Percentiles rank a stretch among this genome's conserved stretches.
phyloP scores from a whole-genome alignment of 2,888 invertebrate genomes.

The Rotaria macrura region DNA sequence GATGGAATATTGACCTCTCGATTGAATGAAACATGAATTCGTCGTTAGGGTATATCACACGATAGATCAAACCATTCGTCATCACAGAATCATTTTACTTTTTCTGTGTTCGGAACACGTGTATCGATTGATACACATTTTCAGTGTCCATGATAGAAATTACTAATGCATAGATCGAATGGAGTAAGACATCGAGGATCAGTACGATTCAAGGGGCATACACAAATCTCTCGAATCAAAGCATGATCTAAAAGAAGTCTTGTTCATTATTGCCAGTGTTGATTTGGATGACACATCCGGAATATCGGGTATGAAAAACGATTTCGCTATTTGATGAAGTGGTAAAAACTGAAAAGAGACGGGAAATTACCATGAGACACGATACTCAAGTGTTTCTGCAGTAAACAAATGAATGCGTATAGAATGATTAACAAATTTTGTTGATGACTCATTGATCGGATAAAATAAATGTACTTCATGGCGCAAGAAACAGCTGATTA shows the following conservation, averaged over 20 bases:
- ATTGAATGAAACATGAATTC: neutral
- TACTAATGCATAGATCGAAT: neutral
- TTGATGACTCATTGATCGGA: neutral
- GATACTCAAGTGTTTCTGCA: neutral
- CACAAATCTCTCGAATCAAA: neutral
- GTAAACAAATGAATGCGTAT: neutral
- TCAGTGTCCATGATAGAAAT: neutral
- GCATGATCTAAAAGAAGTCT: neutral
- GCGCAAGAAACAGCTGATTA: neutral
- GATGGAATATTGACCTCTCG: neutral
- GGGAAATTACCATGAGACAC: neutral
- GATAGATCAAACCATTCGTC: neutral
- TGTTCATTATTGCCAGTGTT: no score
- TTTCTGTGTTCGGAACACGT: neutral
- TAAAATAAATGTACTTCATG: neutral
- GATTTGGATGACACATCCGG: neutral
- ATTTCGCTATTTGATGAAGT: neutral
- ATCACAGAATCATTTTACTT: neutral
- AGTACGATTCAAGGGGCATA: neutral
- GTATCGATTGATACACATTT: neutral
- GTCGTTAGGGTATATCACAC: neutral
- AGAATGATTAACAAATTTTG: neutral
- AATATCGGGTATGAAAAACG: neutral
- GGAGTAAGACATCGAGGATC: neutral
- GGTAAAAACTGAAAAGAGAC: neutral